Base-by-base conservation (phyloP, 1,140 invertebrate species). In the Aphelinus atriplicis region DNA sequence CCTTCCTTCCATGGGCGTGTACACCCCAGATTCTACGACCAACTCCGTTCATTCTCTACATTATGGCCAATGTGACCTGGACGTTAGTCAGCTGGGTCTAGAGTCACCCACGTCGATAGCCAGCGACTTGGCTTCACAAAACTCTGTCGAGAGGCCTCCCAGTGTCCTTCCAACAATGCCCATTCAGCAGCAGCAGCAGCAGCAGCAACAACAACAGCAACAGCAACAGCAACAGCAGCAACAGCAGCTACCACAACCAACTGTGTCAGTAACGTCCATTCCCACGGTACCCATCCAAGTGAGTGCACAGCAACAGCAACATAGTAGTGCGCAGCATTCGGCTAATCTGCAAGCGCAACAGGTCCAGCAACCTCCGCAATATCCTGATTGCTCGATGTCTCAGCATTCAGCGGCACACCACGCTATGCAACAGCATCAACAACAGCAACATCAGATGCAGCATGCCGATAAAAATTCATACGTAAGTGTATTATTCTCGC, bases 71-170 rank as follows among this genome's bases (percentile, higher is more conserved):
- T 95, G 93, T 79, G 95, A 96, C 76, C 86, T 96, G 66, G 95
- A 96, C 84, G 94, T 95, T 0, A 92, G 91, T 78, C 95, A 96
- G 81, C 84, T 96, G 46, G 94, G 93, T 3, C 86, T 97, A 67
- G 95, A 96, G 81, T 96, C 95, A 0, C 95, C 95, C 0, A 93
- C 94, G 0, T 95, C 94, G 43, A 96, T 97, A 71, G 93, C 94
- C 0, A 95, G 94, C 53, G 94, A 96, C 84, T 90, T 96, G 81
- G 92, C 93, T 1, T 93, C 92, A 10, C 93, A 94, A 64, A 93
- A 93, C 81, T 92, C 93, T 78, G 91, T 92, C 78, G 92, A 94
- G 79, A 84, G 90, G 58, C 88, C 90, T 6, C 88, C 87, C 0
- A 88, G 87, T 55, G 86, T 85, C 2, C 55, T 87, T 7, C 86